These are phyloP conservation scores for Drosophila nr. perissopoda DNA, from an alignment of 2,888 invertebrate genomes.

Conservation along the genomic window DNA sequence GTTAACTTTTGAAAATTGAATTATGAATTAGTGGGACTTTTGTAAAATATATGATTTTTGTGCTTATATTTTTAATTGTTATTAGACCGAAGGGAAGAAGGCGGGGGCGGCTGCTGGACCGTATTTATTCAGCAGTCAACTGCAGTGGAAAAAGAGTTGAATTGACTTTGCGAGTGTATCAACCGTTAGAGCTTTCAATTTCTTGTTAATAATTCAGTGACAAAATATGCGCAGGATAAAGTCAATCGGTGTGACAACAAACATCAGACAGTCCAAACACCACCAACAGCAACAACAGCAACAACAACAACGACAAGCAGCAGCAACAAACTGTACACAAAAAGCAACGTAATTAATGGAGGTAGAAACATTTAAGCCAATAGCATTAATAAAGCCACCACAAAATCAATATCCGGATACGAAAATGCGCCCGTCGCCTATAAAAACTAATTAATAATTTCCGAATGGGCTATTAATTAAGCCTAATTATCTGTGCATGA, in stretches of 20 bases:
- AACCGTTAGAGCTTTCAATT: slow-evolving; percentile 47
- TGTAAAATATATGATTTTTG: neutral
- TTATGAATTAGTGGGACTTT: neutral
- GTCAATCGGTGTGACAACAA: slow-evolving; percentile 76
- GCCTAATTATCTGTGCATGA: slow-evolving; percentile 85
- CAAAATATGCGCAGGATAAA: slow-evolving; percentile 76
- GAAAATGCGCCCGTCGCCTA: slow-evolving; percentile 84
- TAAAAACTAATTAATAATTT: slow-evolving; percentile 86
- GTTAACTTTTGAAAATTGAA: neutral
- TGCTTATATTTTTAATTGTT: neutral
- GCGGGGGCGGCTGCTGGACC: neutral
- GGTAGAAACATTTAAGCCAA: slow-evolving; percentile 84
- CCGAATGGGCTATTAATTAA: slow-evolving; percentile 86
- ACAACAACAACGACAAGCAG: slow-evolving; percentile 18
- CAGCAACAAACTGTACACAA: slow-evolving; percentile 66
- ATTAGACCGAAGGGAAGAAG: neutral
- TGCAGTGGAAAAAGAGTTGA: slow-evolving; percentile 11
- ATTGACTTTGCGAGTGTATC: slow-evolving; percentile 43
- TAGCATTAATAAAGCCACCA: slow-evolving; percentile 85
- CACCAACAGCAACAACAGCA: slow-evolving; percentile 28
- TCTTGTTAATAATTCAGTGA: slow-evolving; percentile 74
- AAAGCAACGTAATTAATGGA: slow-evolving; percentile 84
- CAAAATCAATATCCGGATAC: slow-evolving; percentile 86
- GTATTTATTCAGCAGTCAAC: neutral
- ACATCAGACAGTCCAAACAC: slow-evolving; percentile 54